Evolutionary conservation across 2,113 vertebrate species (phyloP).

Genomic region (Ariopsis seemanni): DNA sequence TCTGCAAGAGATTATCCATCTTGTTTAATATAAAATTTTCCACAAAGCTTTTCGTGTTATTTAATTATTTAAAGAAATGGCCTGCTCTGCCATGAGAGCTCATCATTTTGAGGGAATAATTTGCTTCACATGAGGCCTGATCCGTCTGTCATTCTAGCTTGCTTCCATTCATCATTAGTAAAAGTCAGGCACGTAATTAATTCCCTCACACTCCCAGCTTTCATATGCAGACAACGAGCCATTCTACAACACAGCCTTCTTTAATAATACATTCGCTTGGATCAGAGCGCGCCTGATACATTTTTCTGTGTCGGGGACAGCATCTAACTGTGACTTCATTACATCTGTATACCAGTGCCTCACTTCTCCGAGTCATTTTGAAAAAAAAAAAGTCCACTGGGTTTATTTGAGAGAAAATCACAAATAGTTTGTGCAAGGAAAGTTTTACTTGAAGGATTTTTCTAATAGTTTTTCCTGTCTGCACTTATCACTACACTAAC

Average conservation of each 20-base stretch:
- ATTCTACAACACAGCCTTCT: slow-evolving; percentile 22
- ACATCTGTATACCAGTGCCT: neutral
- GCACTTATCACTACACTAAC: no score
- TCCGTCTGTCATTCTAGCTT: neutral
- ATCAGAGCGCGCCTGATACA: slow-evolving; percentile 20
- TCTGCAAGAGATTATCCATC: neutral
- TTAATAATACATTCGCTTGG: slow-evolving; percentile 43
- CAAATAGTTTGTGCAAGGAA: neutral
- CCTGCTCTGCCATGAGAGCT: neutral
- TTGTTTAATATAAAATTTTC: neutral
- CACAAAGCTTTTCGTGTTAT: neutral
- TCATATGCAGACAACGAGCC: slow-evolving; percentile 39
- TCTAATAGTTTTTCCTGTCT: neutral
- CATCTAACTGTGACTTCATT: slow-evolving; percentile 10
- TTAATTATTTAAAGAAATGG: slow-evolving; percentile 5
- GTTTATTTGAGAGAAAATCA: neutral
- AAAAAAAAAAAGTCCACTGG: no score
- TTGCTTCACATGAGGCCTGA: slow-evolving; percentile 2
- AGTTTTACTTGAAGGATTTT: neutral
- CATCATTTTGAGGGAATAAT: slow-evolving; percentile 19
- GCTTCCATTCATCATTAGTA: slow-evolving; percentile 43
- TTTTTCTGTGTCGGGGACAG: slow-evolving; percentile 17
- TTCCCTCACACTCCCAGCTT: slow-evolving; percentile 35
- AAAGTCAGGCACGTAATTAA: slow-evolving; percentile 46
- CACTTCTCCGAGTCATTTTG: neutral